Evolutionary conservation across 2,888 invertebrate genomes (phyloP), one percentile per base, ranked within the genome.

Genomic region (Spodoptera picta): DNA sequence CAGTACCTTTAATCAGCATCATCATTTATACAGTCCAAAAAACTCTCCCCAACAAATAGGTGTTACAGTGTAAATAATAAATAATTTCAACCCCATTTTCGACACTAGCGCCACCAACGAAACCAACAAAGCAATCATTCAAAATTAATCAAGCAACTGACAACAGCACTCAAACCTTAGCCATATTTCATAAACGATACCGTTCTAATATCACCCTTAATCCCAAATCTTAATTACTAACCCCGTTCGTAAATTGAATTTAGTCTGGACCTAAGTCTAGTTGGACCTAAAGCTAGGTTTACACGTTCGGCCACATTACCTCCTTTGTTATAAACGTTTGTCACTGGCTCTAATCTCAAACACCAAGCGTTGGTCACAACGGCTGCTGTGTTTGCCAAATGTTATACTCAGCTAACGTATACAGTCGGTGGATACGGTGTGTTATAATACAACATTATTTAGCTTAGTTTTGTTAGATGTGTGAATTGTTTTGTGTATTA

Each of bases 301-400:
- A 71, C 78, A 78, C 70, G 60, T 52, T 58, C 69, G 31, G 44
- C 44, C 48, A 58, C 46, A 61, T 71, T 66, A 73, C 58, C 58
- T 66, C 69, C 74, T 79, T 83, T 84, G 81, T 79, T 82, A 75
- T 72, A 80, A 75, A 67, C 80, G 79, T 82, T 84, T 79, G 82
- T 83, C 83, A 81, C 72, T 49, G 65, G 60, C 75, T 73, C 75
- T 83, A 83, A 86, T 85, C 78, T 83, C 72, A 61, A 77, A 77
- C 75, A 80, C 77, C 80, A 78, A 65, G 56, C 27, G 55, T 55
- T 56, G 75, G 72, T 79, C 69, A 80, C 80, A 83, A 36, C 31
- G 75, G 82, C 83, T 76, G 74, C 67, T 79, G 67, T 59, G 68
- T 73, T 83, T 77, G 73, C 72, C 69, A 68, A 72, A 65, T n/a